Evolutionary conservation across 2,888 invertebrate genomes (phyloP).

Genomic region (Drosophila peninsularis): DNA sequence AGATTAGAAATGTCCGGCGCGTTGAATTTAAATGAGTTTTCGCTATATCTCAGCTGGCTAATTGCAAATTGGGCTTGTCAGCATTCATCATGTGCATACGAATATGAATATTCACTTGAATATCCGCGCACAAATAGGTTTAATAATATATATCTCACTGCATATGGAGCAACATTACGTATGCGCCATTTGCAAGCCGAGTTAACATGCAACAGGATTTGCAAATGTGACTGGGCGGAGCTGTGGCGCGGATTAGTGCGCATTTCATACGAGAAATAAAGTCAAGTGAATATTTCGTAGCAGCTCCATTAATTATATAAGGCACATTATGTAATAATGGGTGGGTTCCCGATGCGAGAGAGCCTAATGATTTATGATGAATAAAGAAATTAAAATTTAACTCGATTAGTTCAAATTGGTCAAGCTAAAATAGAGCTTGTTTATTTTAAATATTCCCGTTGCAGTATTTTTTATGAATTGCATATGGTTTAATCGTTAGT

Average conservation of each 20-base stretch:
- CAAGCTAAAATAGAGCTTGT: neutral
- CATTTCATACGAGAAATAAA: conserved; percentile 4
- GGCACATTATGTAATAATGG: conserved; percentile 10
- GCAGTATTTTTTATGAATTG: neutral
- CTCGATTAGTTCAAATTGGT: neutral
- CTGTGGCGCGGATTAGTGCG: neutral
- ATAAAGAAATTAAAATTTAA: conserved; percentile 3
- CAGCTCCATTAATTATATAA: conserved; percentile 8
- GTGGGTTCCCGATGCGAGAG: neutral
- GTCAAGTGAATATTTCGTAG: neutral
- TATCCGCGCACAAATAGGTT: neutral
- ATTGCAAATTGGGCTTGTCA: conserved; percentile 62
- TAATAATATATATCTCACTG: conserved; percentile 13
- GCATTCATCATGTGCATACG: conserved; percentile 41
- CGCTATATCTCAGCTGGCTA: conserved; percentile 36
- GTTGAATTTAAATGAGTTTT: conserved; percentile 47
- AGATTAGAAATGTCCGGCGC: conserved; percentile 56
- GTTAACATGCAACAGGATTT: conserved; percentile 25
- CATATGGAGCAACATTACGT: conserved; percentile 32
- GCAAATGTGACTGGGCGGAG: conserved; percentile 6
- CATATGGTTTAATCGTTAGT: no score
- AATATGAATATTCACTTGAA: conserved; percentile 18
- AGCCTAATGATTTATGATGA: conserved; percentile 9
- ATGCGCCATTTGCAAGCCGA: conserved; percentile 16
- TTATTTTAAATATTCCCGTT: neutral